phyloP scores from a whole-genome alignment of 2,888 invertebrate species.

The Carterocephalus palaemon region DNA sequence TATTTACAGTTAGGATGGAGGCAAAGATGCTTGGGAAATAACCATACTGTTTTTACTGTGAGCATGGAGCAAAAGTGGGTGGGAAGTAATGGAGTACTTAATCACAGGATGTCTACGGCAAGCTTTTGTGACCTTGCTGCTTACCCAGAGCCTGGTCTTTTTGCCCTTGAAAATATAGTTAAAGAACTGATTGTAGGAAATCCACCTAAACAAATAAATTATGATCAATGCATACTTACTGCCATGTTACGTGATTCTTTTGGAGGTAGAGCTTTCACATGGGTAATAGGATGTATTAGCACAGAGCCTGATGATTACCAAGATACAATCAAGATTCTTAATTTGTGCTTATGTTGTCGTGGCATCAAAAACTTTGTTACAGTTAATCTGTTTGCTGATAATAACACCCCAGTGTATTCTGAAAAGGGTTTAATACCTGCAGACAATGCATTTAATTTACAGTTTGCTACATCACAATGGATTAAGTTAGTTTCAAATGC shows the following conservation, averaged over 20 bases:
- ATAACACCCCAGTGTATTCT: conserved; percentile 77
- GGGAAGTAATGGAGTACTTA: conserved; percentile 81
- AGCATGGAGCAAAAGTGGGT: conserved; percentile 87
- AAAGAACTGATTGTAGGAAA: conserved; percentile 77
- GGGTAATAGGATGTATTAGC: conserved; percentile 86
- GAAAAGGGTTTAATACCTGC: conserved; percentile 57
- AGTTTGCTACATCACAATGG: conserved; percentile 91
- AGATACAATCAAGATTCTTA: conserved; percentile 84
- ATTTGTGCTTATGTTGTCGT: conserved; percentile 82
- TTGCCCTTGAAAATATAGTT: conserved; percentile 83
- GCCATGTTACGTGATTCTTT: conserved; percentile 86
- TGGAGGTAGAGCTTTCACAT: conserved; percentile 86
- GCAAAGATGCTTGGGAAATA: conserved; percentile 74
- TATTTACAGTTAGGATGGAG: conserved; percentile 84
- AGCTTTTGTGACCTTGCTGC: conserved; percentile 85
- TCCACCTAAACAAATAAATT: conserved; percentile 74
- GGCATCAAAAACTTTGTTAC: conserved; percentile 85
- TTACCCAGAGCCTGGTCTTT: conserved; percentile 81
- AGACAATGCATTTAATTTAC: conserved; percentile 82
- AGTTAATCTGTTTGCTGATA: conserved; percentile 83
- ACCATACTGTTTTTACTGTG: conserved; percentile 84
- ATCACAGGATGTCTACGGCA: conserved; percentile 85
- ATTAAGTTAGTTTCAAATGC: conserved; percentile 90
- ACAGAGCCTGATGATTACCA: conserved; percentile 82
- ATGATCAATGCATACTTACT: conserved; percentile 83